phyloP scores from a whole-genome alignment of 1,140 invertebrate species.

The Telenomus remus region DNA sequence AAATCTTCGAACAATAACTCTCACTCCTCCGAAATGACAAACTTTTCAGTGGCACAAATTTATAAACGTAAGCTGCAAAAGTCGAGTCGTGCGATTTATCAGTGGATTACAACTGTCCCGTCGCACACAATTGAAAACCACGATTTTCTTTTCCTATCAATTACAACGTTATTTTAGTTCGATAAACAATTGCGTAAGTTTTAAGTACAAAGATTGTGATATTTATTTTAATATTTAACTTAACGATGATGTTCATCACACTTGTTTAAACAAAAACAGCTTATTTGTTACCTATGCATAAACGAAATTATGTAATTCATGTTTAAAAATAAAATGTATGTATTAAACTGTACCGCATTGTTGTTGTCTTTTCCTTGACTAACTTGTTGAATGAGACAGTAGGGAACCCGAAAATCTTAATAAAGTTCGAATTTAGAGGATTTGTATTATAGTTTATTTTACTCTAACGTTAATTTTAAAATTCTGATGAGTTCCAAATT shows the following conservation, averaged over 20 bases:
- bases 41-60: too few relatives aligned
- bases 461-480: too few relatives aligned
- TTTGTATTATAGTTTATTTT: too few relatives aligned
- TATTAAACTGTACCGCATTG: constrained; percentile 4
- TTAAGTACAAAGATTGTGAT: constrained; percentile 28
- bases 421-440: too few relatives aligned
- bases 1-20: too few relatives aligned
- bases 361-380: not conserved
- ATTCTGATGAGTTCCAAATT: too few relatives aligned
- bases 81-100: too few relatives aligned
- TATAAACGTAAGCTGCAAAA: too few relatives aligned
- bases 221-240: constrained; percentile 21
- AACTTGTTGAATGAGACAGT: too few relatives aligned
- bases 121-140: not conserved
- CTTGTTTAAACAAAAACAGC: constrained; percentile 13
- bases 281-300: constrained; percentile 28
- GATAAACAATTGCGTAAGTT: constrained; percentile 9
- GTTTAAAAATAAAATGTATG: constrained; percentile 34
- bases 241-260: constrained; percentile 13
- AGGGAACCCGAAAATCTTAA: too few relatives aligned
- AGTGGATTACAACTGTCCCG: too few relatives aligned
- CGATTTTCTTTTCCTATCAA: not conserved
- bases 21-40: too few relatives aligned
- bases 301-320: constrained; percentile 36
- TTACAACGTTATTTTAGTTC: constrained; percentile 1